Conservation (phyloP, 2,888 invertebrate species). For the Erebia palarica region DNA sequence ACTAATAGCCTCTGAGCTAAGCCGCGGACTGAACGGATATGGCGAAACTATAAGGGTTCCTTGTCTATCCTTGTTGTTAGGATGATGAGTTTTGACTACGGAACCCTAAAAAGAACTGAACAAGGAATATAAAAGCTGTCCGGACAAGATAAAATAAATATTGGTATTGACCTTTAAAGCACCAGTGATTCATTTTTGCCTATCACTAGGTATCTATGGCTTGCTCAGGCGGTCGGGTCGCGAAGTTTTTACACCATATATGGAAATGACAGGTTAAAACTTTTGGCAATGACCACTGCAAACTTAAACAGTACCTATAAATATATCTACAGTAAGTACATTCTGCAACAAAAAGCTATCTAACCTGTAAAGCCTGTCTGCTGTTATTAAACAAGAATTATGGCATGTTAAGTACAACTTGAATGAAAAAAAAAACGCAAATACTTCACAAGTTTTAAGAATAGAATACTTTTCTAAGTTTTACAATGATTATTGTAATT, state of each 20-base stretch:
- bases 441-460: not conserved
- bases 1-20: too few relatives aligned
- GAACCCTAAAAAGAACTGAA: conserved; percentile 49
- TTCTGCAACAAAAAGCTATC: conserved; percentile 2
- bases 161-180: conserved; percentile 64
- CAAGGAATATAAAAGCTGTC: conserved; percentile 60
- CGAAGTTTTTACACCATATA: conserved; percentile 72
- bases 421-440: not conserved
- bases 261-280: conserved; percentile 71
- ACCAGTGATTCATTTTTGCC: conserved; percentile 59
- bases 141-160: conserved; percentile 58
- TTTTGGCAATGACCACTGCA: conserved; percentile 77
- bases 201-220: conserved; percentile 49
- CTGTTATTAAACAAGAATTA: not conserved
- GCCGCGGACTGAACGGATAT: too few relatives aligned
- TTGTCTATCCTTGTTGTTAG: too few relatives aligned
- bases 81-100: not conserved
- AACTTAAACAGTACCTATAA: conserved; percentile 39
- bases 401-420: conserved; percentile 5
- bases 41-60: too few relatives aligned
- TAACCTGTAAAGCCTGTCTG: conserved; percentile 10
- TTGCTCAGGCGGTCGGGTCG: conserved; percentile 56
- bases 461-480: not conserved
- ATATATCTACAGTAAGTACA: not conserved
- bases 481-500: not conserved